These are phyloP conservation scores for Lepeophtheirus nordmannii DNA, from an alignment of 2,888 invertebrate species.

Conservation along the genomic window DNA sequence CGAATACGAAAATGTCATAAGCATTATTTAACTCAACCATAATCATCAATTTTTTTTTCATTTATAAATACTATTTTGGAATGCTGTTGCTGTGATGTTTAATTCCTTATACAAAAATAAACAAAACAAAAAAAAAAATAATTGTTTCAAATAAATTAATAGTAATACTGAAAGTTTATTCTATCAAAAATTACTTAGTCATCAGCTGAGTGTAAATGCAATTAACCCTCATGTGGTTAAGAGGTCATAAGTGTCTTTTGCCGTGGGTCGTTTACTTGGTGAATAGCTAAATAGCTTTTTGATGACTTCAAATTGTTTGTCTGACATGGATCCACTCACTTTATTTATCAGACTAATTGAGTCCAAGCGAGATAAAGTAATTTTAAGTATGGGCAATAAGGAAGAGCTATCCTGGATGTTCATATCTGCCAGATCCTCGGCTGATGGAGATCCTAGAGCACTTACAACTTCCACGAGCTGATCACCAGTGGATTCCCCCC, in stretches of 20 bases:
- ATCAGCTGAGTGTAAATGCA: no score
- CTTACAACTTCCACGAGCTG: slow-evolving; percentile 12
- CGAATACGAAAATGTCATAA: no score
- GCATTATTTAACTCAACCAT: no score
- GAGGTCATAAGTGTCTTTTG: background rate
- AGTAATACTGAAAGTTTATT: background rate
- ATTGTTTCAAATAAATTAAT: slow-evolving; percentile 2
- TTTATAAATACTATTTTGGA: slow-evolving; percentile 1
- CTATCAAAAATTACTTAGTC: background rate
- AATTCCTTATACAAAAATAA: background rate
- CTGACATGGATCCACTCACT: background rate
- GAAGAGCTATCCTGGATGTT: background rate
- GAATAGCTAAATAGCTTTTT: background rate
- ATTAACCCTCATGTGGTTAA: no score
- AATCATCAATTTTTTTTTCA: background rate
- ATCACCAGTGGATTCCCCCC: slow-evolving; percentile 11
- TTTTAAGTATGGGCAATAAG: background rate
- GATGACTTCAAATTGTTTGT: background rate
- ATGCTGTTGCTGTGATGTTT: slow-evolving; percentile 5
- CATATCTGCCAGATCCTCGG: background rate
- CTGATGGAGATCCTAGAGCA: background rate
- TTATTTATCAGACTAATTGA: background rate
- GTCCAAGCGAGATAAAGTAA: background rate
- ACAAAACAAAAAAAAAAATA: background rate
- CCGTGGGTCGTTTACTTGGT: background rate